Evolutionary conservation across 37 sponge, comb jelly and placozoan genomes (phyloP).

Genomic region (Tethya wilhelma): DNA sequence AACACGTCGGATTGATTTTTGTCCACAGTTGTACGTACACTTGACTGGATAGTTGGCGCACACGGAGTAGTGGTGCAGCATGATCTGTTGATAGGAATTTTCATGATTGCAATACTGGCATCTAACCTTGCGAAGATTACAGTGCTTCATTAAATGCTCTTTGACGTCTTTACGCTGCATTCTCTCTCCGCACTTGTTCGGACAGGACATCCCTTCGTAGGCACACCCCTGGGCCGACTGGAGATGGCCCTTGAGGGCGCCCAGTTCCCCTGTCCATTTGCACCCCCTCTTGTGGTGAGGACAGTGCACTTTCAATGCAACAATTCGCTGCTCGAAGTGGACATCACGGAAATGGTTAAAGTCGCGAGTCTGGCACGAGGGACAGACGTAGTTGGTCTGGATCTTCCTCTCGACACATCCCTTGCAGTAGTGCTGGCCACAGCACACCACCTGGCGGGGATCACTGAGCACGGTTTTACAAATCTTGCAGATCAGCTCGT

Average conservation of each 20-base stretch:
- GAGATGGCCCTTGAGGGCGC: conserved; percentile 28
- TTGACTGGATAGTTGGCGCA: conserved; percentile 58
- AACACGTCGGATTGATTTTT: conserved; percentile 19
- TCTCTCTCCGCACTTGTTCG: conserved; percentile 51
- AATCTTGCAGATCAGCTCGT: conserved; percentile 60
- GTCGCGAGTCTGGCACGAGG: conserved; percentile 51
- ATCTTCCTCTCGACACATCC: conserved; percentile 58
- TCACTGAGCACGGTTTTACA: conserved; percentile 50
- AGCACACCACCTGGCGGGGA: conserved; percentile 71
- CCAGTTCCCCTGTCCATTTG: conserved; percentile 56
- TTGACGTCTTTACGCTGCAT: conserved; percentile 27
- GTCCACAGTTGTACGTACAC: conserved; percentile 62
- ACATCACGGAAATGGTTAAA: conserved; percentile 66
- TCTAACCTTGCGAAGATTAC: conserved; percentile 22
- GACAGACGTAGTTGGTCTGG: conserved; percentile 41
- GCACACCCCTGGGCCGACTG: conserved; percentile 35
- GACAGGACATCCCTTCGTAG: conserved; percentile 30
- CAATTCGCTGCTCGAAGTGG: conserved; percentile 51
- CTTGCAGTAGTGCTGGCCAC: conserved; percentile 72
- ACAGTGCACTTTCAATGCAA: conserved; percentile 43
- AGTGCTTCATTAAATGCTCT: conserved; percentile 46
- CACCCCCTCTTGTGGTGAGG: conserved; percentile 62
- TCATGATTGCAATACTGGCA: conserved; percentile 66
- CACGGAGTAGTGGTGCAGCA: conserved; percentile 32
- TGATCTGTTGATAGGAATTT: conserved; percentile 44